Base-by-base conservation (phyloP, 2,888 invertebrate species). In the Sycophila texana region DNA sequence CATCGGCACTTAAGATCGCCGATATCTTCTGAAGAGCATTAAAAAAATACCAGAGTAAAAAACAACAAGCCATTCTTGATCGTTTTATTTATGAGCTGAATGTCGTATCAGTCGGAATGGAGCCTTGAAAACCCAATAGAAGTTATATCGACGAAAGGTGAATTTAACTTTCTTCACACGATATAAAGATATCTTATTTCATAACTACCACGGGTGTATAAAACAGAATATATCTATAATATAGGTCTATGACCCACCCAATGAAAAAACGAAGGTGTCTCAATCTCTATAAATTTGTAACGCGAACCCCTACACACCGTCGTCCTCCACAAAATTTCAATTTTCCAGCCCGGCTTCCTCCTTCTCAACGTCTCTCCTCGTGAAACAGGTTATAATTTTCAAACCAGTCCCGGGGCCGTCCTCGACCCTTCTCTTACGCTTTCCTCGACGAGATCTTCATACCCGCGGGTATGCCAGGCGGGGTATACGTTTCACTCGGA, bases 361-460 rank as follows among this genome's bases (percentile, higher is more conserved):
- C 13, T 71, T 20, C 55, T 22, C 22, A 63, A 70, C 67, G 70
- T 55, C 30, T 66, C 61, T 67, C 26, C 77, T 22, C 61, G 57
- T 66, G 61, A 57, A 78, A 74, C 78, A 57, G 78, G 73, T 78
- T 78, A 77, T 77, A 60, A 78, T 78, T 78, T 78, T 30, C 49
- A 74, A 77, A 78, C 73, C 78, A 78, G 78, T 74, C 67, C 22
- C 18, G 16, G 26, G 7, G 53, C 4, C 61, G 12, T 18, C 66
- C 57, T 60, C 71, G 57, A 13, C 65, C 51, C 72, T 18, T 47
- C 7, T 39, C n/a, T 10, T 49, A 16, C 53, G 18, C 65, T 49
- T 22, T 51, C 16, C 5, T 20, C n/a, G 14, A 18, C 57, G 58
- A 58, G 47, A 30, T 58, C 58, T 58, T 71, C 49, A 49, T 47